Evolutionary conservation across 2,113 vertebrate genomes (phyloP), one percentile per base, ranked within the genome.

Genomic region (Electrona antarctica): DNA sequence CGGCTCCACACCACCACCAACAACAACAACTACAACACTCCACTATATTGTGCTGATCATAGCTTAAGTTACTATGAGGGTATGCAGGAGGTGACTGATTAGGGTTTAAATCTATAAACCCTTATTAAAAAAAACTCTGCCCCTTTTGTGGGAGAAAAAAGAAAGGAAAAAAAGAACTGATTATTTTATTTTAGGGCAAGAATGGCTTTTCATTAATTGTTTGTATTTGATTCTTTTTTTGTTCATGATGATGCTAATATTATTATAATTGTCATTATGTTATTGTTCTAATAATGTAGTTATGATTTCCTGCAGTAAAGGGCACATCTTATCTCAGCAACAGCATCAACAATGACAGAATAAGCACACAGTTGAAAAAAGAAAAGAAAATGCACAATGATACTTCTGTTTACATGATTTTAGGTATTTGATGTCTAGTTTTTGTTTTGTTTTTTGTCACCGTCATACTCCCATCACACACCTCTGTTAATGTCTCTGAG

Each of bases 271-370:
- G 85, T 88, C 87, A 90, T 87, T 86, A 87, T 87, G 33, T 62
- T 90, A 86, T 88, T 88, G 74, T 84, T 84, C 81, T 82, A 80
- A 87, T 80, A 62, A 78, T 89, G 84, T 91, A 90, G 89, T 88
- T 83, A 81, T 89, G 81, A 86, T 90, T 91, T 92, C 82, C 90
- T 91, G 88, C 21, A 21, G 21, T 90, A 85, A 92, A 90, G 92
- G 90, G 91, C 92, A 92, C 91, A 93, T 92, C 90, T 82, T 86
- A 90, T 90, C 80, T 87, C 85, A 89, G 88, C 85, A 90, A 84
- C 87, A 88, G 83, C 88, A 90, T 85, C 79, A 76, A 86, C 84
- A 81, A 81, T 65, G 76, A 86, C 85, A 83, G 76, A 91, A 89
- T 83, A 91, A 92, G 91, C 92, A 93, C 91, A 93, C 87, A 81